Evolutionary conservation across 2,888 invertebrate genomes (phyloP).

Genomic region (Ectropis crepuscularia): DNA sequence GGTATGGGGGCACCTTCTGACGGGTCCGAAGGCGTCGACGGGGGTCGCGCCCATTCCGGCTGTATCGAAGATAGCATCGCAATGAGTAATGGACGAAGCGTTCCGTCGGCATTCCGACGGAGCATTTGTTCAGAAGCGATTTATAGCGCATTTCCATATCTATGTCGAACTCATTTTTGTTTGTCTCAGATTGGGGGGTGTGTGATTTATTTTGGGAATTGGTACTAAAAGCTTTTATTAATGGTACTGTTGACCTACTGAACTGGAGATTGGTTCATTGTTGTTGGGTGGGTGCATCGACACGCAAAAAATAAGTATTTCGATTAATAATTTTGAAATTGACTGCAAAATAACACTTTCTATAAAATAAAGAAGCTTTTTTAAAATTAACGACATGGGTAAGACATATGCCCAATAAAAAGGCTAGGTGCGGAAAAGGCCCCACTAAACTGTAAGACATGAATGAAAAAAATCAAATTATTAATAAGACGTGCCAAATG

Average conservation of each 20-base stretch:
- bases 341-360: no score
- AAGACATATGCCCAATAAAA: no score
- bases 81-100: conserved; percentile 54
- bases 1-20: conserved; percentile 74
- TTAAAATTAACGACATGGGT: no score
- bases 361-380: no score
- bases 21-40: conserved; percentile 87
- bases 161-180: conserved; percentile 45
- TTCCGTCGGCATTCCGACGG: conserved; percentile 49
- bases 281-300: background rate
- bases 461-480: no score
- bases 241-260: conserved; percentile 11
- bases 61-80: conserved; percentile 61
- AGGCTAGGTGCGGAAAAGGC: no score
- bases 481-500: no score
- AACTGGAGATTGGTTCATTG: background rate
- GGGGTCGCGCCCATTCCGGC: conserved; percentile 93
- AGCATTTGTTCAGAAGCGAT: conserved; percentile 53
- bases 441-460: no score
- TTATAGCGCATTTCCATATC: conserved; percentile 52
- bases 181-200: conserved; percentile 38
- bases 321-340: background rate
- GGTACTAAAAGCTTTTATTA: conserved; percentile 17
- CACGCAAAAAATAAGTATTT: background rate
- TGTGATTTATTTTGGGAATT: conserved; percentile 41